Evolutionary conservation across 2,113 vertebrate species (phyloP), one percentile per base, ranked within the genome.

Genomic region (Carassius auratus): DNA sequence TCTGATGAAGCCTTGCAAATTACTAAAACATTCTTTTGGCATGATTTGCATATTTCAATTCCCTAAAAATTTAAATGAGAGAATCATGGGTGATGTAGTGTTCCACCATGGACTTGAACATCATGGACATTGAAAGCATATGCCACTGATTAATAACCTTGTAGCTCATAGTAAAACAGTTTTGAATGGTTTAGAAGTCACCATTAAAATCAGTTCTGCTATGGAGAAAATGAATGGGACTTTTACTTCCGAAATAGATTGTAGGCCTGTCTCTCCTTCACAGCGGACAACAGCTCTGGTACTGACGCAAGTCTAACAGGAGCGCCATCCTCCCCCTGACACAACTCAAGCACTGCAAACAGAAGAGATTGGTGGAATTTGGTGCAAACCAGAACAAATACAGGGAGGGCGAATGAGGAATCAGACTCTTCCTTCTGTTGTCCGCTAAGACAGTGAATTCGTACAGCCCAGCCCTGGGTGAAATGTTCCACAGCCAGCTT

Each of bases 321-420:
- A 78, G 93, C 93, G 14, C 95, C 96, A 36, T 96, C 96, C 55
- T 98, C 96, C 33, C 97, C 96, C 0, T 94, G 84, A 61, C 96
- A 97, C 89, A 98, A 92, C 91, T 99, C 98, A 83, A 99, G 93
- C 87, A 99, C 95, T 82, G 92, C 94, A 85, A 71, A 91, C 83
- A 0, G 94, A 94, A 95, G 94, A 15, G 84, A 92, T 90, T 93
- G 92, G 10, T 94, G 96, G 88, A 99, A 97, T 92, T 98, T 99
- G 74, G 98, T 99, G 95, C 97, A 97, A 83, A 99, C 90, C 0
- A 99, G 94, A 57, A 97, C 90, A 12, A 99, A 99, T 13, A 99
- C 92, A 0, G 98, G 98, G 23, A 99, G 90, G 33, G 94, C 93
- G 83, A 98, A 99, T 0, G 88, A 93, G 1, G 85, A 85, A 15